phyloP scores from a whole-genome alignment of 92 coral and sea anemone genomes.

The Epizoanthus rinbou region DNA sequence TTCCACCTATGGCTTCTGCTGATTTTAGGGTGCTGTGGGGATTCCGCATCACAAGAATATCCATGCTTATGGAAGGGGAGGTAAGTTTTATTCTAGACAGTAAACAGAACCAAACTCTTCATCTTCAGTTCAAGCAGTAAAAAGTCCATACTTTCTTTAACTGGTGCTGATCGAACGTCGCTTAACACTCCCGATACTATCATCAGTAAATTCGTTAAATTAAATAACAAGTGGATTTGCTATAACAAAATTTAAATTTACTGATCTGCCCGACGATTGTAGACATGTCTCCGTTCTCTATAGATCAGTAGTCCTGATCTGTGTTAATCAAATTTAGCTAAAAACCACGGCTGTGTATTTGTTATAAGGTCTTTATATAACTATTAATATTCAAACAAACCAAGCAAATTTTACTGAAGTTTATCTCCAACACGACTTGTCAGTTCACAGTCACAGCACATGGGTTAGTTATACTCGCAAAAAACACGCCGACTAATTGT shows the following conservation, averaged over 20 bases:
- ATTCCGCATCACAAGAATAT: background rate
- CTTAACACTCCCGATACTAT: no score
- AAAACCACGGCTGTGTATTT: background rate
- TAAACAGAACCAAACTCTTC: background rate
- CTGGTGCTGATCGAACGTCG: no score
- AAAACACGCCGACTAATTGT: background rate
- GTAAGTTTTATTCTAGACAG: conserved; percentile 1
- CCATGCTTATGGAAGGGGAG: conserved; percentile 30
- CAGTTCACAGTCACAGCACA: background rate
- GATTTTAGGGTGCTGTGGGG: background rate
- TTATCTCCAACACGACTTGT: background rate
- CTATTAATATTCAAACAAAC: background rate
- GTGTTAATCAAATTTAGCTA: conserved; percentile 4
- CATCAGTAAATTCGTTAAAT: no score
- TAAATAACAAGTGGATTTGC: no score
- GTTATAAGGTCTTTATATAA: background rate
- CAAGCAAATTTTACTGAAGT: background rate
- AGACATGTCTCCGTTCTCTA: background rate
- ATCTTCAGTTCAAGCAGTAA: background rate
- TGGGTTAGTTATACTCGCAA: background rate
- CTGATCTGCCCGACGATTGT: background rate
- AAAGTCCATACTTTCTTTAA: background rate
- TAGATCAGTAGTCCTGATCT: background rate
- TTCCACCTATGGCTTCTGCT: conserved; percentile 11
- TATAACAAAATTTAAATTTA: no score